Percentiles rank a stretch among this genome's conserved stretches.
phyloP scores from a whole-genome alignment of 2,888 invertebrate genomes.

The Flabesymbios commensalis region DNA sequence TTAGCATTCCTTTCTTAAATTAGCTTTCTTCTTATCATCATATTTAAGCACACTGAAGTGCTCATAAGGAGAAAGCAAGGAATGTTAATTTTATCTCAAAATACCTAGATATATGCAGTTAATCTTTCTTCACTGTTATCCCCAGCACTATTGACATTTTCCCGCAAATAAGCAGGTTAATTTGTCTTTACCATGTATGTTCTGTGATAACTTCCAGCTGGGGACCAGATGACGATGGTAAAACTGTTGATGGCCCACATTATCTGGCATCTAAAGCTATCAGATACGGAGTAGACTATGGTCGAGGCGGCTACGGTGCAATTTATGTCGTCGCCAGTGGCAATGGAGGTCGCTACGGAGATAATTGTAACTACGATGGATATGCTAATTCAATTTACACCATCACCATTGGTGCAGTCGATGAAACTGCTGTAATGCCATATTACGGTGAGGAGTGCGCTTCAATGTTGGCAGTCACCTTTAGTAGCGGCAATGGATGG shows the following conservation, averaged over 20 bases:
- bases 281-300: conserved; percentile 57
- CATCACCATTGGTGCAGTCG: conserved; percentile 61
- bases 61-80: too few species aligned
- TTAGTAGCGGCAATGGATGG: conserved; percentile 54
- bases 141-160: too few species aligned
- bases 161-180: too few species aligned
- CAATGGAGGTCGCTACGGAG: conserved; percentile 59
- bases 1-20: too few species aligned
- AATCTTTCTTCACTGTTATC: too few species aligned
- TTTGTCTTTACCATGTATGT: too few species aligned
- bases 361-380: conserved; percentile 63
- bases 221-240: conserved; percentile 63
- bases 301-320: conserved; percentile 59
- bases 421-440: conserved; percentile 60
- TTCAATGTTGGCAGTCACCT: conserved; percentile 61
- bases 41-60: too few species aligned
- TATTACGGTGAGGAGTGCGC: conserved; percentile 62
- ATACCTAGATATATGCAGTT: too few species aligned
- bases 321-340: conserved; percentile 63
- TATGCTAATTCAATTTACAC: conserved; percentile 63
- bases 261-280: conserved; percentile 56
- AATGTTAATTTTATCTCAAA: too few species aligned
- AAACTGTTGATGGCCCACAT: conserved; percentile 62
- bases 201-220: too few species aligned
- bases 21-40: too few species aligned